A percentile compares a stretch with the other conserved stretches of the same genome.
These are phyloP conservation scores for Actinia equina DNA, from an alignment of 64 coral and sea anemone species.

Conservation along the genomic window DNA sequence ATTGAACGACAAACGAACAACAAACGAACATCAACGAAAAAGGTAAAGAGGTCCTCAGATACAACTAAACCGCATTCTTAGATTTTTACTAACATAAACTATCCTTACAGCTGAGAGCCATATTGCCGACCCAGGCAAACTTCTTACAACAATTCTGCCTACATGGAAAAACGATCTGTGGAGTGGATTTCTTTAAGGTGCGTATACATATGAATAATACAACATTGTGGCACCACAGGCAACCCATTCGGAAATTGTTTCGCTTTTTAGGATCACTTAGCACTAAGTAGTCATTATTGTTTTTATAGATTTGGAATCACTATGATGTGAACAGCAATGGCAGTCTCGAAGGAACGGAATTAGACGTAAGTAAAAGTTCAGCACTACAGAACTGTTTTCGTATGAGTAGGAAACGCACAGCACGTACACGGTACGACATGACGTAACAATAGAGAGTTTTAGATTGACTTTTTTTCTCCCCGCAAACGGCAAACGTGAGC, in stretches of 20 bases:
- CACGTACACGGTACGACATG: no score
- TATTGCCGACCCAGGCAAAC: slow-evolving; percentile 7
- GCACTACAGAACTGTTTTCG: no score
- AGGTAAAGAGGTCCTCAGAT: no score
- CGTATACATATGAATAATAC: background rate
- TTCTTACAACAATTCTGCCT: slow-evolving; percentile 3
- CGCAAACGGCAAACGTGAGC: no score
- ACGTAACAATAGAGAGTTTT: no score
- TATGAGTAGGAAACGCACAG: no score
- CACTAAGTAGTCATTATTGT: background rate
- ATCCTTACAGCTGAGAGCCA: background rate
- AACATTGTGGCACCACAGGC: background rate
- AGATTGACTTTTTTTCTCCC: no score
- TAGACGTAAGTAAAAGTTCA: background rate
- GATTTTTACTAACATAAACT: background rate
- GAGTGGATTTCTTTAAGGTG: slow-evolving; percentile 21
- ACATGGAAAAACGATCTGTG: background rate
- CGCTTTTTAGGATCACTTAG: no score
- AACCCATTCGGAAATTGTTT: background rate
- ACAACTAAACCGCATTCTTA: background rate
- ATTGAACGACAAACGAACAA: no score
- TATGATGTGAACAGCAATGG: slow-evolving; percentile 16
- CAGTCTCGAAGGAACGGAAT: background rate
- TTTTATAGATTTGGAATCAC: slow-evolving; percentile 17
- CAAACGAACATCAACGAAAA: no score